Percentiles rank a stretch among this genome's conserved stretches.
phyloP scores from a whole-genome alignment of 1,140 invertebrate species.

The Megalopta genalis region DNA sequence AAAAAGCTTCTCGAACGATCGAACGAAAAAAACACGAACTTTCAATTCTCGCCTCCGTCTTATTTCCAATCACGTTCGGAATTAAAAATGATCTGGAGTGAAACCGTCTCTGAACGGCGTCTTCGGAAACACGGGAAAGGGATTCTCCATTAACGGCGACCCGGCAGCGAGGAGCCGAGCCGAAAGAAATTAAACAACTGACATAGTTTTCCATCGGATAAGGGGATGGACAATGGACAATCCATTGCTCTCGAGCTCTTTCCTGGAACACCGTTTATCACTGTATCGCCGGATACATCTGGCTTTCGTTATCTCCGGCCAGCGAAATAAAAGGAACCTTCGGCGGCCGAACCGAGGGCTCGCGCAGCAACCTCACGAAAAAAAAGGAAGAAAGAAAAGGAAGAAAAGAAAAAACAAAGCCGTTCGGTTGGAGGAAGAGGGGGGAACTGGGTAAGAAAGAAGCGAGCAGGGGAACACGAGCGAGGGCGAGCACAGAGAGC shows the following conservation, averaged over 20 bases:
- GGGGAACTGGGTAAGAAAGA: not conserved
- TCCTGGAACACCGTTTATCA: constrained; percentile 28
- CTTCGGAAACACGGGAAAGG: too few relatives aligned
- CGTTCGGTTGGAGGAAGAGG: not conserved
- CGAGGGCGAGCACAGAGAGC: not conserved
- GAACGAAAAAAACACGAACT: too few relatives aligned
- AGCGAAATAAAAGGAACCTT: constrained; percentile 36
- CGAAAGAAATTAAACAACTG: not conserved
- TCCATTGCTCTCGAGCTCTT: not conserved
- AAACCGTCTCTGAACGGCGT: too few relatives aligned
- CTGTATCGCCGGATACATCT: constrained; percentile 36
- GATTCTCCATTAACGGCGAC: too few relatives aligned
- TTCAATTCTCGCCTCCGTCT: too few relatives aligned
- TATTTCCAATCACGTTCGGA: too few relatives aligned
- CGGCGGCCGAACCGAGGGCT: constrained; percentile 21
- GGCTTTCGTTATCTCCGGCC: constrained; percentile 32
- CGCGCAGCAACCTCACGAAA: constrained; percentile 12
- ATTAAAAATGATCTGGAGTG: too few relatives aligned
- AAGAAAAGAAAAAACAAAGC: constrained; percentile 31
- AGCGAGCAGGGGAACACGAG: not conserved
- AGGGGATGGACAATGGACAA: constrained; percentile 18
- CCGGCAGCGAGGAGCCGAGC: not conserved
- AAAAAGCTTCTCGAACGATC: too few relatives aligned
- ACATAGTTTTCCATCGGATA: not conserved
- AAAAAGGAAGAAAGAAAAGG: too few relatives aligned